These are phyloP conservation scores for Gerris lacustris DNA, from an alignment of 2,888 invertebrate species.

Conservation along the genomic window DNA sequence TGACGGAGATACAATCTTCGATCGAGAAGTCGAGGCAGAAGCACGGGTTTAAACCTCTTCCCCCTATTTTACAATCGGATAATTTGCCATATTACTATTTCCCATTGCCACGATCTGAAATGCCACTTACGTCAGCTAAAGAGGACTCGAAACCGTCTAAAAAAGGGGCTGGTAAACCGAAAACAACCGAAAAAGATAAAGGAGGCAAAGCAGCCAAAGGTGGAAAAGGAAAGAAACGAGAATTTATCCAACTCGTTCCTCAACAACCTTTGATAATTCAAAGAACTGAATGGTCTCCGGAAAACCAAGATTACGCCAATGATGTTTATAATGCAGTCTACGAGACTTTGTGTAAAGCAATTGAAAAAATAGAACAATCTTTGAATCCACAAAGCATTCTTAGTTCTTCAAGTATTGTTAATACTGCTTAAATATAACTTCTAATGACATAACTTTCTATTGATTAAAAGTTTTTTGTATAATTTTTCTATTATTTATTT, in stretches of 20 bases:
- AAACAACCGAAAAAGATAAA: neutral
- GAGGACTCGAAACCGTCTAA: neutral
- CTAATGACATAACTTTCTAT: no score
- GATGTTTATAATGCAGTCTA: neutral
- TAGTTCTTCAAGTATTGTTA: no score
- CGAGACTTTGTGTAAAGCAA: neutral
- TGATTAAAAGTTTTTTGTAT: no score
- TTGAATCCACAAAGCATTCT: no score
- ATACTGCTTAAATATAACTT: no score
- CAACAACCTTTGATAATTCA: neutral
- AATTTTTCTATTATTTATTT: no score
- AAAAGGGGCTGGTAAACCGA: neutral
- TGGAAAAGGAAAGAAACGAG: neutral
- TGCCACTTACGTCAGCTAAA: neutral
- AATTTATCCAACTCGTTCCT: neutral
- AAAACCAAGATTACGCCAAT: neutral
- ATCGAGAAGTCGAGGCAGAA: neutral
- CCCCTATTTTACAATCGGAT: neutral
- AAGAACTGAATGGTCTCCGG: neutral
- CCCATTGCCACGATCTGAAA: neutral
- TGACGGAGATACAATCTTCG: neutral
- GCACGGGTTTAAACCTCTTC: neutral
- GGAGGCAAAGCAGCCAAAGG: neutral
- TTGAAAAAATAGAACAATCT: neutral
- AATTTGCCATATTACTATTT: neutral